Conservation (phyloP, 2,797 vertebrate genomes). For the Myoxocephalus aenaeus region DNA sequence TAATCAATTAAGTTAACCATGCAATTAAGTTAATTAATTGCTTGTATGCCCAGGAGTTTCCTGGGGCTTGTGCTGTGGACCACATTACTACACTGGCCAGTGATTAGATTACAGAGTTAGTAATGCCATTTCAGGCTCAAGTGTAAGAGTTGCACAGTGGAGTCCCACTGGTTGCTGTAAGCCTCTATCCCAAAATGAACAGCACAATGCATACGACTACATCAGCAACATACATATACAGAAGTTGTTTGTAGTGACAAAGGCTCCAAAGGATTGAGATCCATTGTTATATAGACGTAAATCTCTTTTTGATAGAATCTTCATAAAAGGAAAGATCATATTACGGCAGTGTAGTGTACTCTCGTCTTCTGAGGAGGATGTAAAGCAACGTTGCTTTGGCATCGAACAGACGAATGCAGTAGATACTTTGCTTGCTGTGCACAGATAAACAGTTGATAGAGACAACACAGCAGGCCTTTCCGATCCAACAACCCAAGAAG, state of each 20-base stretch:
- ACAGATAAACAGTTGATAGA: constrained; percentile 50
- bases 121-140: constrained; percentile 70
- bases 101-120: constrained; percentile 80
- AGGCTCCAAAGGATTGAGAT: constrained; percentile 10
- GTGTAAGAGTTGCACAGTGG: constrained; percentile 67
- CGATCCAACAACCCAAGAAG: constrained; percentile 16
- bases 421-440: constrained; percentile 30
- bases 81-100: constrained; percentile 70
- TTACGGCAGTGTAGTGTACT: neutral
- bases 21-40: constrained; percentile 84
- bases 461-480: constrained; percentile 20
- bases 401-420: constrained; percentile 26
- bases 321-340: constrained; percentile 25
- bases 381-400: constrained; percentile 31
- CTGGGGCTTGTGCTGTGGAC: constrained; percentile 68
- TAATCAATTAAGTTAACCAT: constrained; percentile 83
- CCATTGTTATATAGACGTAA: neutral
- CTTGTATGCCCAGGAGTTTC: constrained; percentile 79
- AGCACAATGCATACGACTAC: constrained; percentile 28
- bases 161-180: constrained; percentile 64
- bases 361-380: constrained; percentile 29
- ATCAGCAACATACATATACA: constrained; percentile 22
- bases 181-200: constrained; percentile 53
- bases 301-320: constrained; percentile 28
- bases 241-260: neutral